These are phyloP conservation scores for Trissolcus japonicus DNA, from an alignment of 2,888 invertebrate genomes.

Conservation along the genomic window DNA sequence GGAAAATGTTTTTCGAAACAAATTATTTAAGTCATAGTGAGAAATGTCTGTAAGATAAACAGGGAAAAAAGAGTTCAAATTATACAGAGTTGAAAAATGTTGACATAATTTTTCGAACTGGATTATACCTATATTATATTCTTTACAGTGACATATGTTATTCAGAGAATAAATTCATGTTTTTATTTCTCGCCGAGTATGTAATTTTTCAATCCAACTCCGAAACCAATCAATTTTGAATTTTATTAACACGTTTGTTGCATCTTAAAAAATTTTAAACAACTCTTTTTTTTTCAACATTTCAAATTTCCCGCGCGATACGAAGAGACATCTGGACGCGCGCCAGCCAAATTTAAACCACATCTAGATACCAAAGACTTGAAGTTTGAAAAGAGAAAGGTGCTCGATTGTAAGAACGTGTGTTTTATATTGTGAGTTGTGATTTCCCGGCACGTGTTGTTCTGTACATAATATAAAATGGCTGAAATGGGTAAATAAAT, in stretches of 20 bases:
- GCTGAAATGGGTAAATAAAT: slow-evolving; percentile 14
- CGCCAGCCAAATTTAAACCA: background rate
- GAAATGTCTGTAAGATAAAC: slow-evolving; percentile 22
- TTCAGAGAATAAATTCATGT: slow-evolving; percentile 69
- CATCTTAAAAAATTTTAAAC: too few relatives aligned
- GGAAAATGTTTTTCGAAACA: too few relatives aligned
- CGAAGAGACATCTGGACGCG: background rate
- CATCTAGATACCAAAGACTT: slow-evolving; percentile 1
- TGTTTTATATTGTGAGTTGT: slow-evolving; percentile 5
- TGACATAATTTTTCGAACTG: slow-evolving; percentile 61
- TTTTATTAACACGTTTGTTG: too few relatives aligned
- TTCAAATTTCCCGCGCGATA: background rate
- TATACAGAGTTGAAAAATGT: slow-evolving; percentile 62
- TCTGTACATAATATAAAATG: slow-evolving; percentile 8
- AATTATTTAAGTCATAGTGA: too few relatives aligned
- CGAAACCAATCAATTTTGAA: too few relatives aligned
- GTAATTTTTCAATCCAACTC: slow-evolving; percentile 55
- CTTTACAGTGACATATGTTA: slow-evolving; percentile 72
- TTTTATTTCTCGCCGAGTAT: slow-evolving; percentile 71
- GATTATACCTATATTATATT: slow-evolving; percentile 67
- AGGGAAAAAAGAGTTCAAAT: slow-evolving; percentile 38
- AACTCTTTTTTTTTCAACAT: background rate
- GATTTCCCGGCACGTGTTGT: slow-evolving; percentile 4
- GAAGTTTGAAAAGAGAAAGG: background rate
- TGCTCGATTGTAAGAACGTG: background rate